Conservation (phyloP, 2,113 vertebrate genomes). For the Myxocyprinus asiaticus region DNA sequence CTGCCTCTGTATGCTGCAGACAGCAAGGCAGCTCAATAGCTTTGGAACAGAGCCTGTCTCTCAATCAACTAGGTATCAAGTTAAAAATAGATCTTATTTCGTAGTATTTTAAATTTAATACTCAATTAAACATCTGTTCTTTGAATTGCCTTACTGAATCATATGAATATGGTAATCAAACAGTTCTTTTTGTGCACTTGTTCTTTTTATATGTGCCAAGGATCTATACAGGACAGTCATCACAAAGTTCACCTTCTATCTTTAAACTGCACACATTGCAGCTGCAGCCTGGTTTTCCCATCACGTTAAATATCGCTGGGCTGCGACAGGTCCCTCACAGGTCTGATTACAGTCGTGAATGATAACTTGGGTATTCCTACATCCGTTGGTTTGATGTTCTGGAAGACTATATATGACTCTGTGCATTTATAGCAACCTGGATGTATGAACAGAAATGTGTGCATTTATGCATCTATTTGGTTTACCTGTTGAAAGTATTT, state of each 20-base stretch:
- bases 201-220: no score
- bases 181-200: no score
- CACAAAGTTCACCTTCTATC: constrained; percentile 19
- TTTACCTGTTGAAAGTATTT: constrained; percentile 47
- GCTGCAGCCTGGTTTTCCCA: constrained; percentile 16
- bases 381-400: background rate
- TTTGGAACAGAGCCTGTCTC: no score
- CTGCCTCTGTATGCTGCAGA: no score
- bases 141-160: no score
- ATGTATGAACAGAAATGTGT: background rate
- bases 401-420: background rate
- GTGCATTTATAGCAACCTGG: constrained; percentile 10
- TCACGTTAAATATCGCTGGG: background rate
- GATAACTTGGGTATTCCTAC: constrained; percentile 14
- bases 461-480: background rate
- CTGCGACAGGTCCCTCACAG: background rate
- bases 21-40: no score
- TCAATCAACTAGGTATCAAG: no score
- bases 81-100: no score
- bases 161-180: no score
- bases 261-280: background rate
- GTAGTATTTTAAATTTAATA: no score
- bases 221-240: background rate
- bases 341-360: background rate
- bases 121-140: no score